phyloP scores from a whole-genome alignment of 2,113 vertebrate species.

The Petrocephalus zakoni region DNA sequence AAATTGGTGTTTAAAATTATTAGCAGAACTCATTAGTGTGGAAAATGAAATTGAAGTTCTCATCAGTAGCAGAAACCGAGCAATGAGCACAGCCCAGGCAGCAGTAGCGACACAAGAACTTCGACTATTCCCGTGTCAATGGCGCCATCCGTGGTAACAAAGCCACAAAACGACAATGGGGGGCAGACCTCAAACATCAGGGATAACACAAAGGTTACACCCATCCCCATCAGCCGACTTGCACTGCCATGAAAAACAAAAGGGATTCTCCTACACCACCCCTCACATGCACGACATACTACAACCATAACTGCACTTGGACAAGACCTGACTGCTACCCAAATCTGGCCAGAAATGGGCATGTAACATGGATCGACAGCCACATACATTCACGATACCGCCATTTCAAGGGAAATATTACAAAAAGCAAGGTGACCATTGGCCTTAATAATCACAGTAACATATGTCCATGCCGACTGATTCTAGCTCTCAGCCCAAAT shows the following conservation, averaged over 20 bases:
- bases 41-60: conserved; percentile 26
- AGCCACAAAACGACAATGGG: neutral
- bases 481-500: neutral
- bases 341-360: neutral
- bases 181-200: neutral
- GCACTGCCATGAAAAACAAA: neutral
- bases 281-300: neutral
- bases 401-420: neutral
- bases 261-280: too few relatives aligned
- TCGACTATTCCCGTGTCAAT: neutral
- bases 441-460: neutral
- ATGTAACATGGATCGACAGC: neutral
- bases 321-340: neutral
- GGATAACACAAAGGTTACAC: neutral
- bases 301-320: neutral
- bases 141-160: neutral
- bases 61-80: neutral
- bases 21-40: conserved; percentile 31
- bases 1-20: conserved; percentile 31
- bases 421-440: neutral
- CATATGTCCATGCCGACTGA: neutral
- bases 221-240: neutral
- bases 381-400: neutral
- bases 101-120: neutral
- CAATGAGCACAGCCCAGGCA: neutral